Evolutionary conservation across 2,797 vertebrate genomes (phyloP), one percentile per base, ranked within the genome.

Genomic region (Chromobotia macracanthus): DNA sequence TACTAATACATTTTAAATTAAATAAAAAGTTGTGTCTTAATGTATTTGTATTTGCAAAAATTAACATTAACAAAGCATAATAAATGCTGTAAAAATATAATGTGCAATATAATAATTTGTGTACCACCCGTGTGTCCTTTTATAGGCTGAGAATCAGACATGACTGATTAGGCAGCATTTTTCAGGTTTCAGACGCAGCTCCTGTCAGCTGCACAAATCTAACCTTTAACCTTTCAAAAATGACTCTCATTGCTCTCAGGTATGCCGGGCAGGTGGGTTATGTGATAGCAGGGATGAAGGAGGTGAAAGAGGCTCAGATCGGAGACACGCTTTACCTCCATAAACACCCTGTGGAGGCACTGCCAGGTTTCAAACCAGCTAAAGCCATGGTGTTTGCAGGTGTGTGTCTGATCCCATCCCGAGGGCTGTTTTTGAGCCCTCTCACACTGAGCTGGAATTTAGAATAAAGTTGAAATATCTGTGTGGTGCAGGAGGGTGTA

Each of bases 381-480:
- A 99, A 98, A 88, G 92, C 96, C 87, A 99, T 99, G 97, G 98
- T 99, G 79, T 99, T 99, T 88, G 97, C 98, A 91, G 98, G 98
- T 99, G 90, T 91, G 11, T 60, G 4, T 13, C 9, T 41, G 38
- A 41, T 5, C 38, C 38, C 7, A 41, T 41, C 31, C 44, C 7
- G 12, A 46, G 13, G 13, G 13, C 10, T 46, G 44, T 46, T 8
- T 46, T 46, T 46, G 44, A 11, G 23, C n/a, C 6, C 23, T 60
- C 23, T 58, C 56, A 15, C 6, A 23, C 23, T 60, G 21, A 58
- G 55, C 23, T 31, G 6, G n/a, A 53, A 53, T 53, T 50, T 53
- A 9, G 7, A 19, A 53, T 19, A 19, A 53, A 19, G 51, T 53
- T 53, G 1, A 31, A 61, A 31, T 9, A 0, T 31, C 25, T 31